Percentiles rank a stretch among this genome's conserved stretches.
Evolutionary conservation across 1,140 invertebrate genomes (phyloP).

Genomic region (Paraescarpia echinospica): DNA sequence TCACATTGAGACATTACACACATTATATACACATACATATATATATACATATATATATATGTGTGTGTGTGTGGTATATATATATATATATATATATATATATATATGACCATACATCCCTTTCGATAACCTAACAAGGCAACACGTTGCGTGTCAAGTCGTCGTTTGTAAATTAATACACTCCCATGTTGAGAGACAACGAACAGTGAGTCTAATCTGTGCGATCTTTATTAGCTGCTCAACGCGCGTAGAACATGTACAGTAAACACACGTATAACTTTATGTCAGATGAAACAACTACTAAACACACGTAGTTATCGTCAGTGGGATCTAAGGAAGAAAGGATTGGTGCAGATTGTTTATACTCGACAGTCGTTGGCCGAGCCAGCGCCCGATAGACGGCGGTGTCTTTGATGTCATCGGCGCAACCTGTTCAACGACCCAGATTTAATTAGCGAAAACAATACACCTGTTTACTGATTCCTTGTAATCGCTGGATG

Average conservation of each 20-base stretch:
- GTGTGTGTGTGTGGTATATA: too few species aligned
- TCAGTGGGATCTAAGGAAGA: neutral
- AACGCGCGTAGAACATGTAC: neutral
- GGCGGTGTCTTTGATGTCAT: neutral
- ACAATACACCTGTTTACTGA: neutral
- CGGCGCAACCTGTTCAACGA: neutral
- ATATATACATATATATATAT: too few species aligned
- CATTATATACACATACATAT: too few species aligned
- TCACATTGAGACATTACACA: too few species aligned
- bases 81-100: too few species aligned
- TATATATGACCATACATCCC: too few species aligned
- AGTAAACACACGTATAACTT: neutral
- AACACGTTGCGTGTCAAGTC: neutral
- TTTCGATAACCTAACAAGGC: too few species aligned
- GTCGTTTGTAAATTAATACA: neutral
- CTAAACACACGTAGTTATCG: neutral
- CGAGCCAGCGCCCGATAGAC: neutral
- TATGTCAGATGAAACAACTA: neutral
- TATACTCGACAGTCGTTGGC: neutral
- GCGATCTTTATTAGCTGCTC: neutral
- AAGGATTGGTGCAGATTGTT: neutral
- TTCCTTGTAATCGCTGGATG: neutral
- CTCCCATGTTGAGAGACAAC: neutral
- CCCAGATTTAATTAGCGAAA: neutral
- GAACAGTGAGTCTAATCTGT: neutral